A percentile compares a stretch with the other conserved stretches of the same genome.
phyloP scores from a whole-genome alignment of 1,140 invertebrate genomes.

The Idris sp. region DNA sequence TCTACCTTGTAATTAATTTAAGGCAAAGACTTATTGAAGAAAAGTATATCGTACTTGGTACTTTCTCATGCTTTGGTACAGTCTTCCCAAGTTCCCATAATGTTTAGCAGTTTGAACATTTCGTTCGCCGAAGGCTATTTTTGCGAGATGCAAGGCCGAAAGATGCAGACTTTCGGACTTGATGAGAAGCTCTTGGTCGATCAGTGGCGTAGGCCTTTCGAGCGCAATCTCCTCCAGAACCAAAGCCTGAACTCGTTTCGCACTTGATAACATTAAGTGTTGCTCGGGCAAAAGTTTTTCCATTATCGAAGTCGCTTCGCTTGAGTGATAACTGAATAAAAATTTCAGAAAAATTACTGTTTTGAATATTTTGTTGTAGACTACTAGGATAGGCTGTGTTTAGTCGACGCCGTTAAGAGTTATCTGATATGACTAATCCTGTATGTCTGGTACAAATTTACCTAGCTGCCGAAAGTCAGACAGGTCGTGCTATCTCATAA shows the following conservation, averaged over 20 bases:
- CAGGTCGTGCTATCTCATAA: too few relatives aligned
- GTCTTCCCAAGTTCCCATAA: constrained; percentile 92
- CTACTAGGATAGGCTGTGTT: too few relatives aligned
- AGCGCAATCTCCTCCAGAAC: constrained; percentile 95
- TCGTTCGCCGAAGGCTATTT: constrained; percentile 90
- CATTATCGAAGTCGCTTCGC: constrained; percentile 90
- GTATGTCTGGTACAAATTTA: too few relatives aligned
- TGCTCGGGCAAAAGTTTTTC: constrained; percentile 86
- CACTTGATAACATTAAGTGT: constrained; percentile 91
- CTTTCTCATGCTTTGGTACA: constrained; percentile 95
- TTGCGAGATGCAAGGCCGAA: constrained; percentile 86
- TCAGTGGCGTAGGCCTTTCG: constrained; percentile 80
- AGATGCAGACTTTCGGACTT: constrained; percentile 91
- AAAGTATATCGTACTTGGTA: constrained; percentile 81
- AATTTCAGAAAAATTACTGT: not conserved
- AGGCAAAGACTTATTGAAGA: too few relatives aligned
- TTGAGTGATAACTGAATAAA: constrained; percentile 84
- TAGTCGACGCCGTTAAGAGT: too few relatives aligned
- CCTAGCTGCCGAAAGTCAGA: too few relatives aligned
- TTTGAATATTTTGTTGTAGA: not conserved
- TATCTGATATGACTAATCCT: too few relatives aligned
- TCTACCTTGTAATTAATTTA: too few relatives aligned
- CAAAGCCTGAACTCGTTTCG: constrained; percentile 93
- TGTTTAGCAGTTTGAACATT: constrained; percentile 97
- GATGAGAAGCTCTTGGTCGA: constrained; percentile 80